Conservation (phyloP, 2,113 vertebrate species). For the Delphinapterus leucas region DNA sequence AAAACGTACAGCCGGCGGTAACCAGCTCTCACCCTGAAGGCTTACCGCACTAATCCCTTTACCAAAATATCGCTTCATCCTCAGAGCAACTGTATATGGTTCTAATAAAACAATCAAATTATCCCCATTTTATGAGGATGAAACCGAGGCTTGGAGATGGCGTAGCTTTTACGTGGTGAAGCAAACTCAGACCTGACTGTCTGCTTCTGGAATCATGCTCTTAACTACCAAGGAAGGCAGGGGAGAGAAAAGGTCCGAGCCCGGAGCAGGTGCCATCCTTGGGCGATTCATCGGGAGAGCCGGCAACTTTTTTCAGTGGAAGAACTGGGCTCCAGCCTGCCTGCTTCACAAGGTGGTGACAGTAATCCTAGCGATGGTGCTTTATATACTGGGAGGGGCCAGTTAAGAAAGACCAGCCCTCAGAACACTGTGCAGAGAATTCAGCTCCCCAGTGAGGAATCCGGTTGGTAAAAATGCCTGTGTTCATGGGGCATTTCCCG, state of each 20-base stretch:
- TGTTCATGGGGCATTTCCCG: background rate
- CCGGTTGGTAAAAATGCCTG: background rate
- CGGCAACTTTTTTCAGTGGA: background rate
- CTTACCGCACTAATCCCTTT: background rate
- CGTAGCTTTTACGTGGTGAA: rapidly evolving
- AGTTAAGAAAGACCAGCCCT: background rate
- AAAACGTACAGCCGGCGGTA: rapidly evolving
- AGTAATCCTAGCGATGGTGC: background rate
- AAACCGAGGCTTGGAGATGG: background rate
- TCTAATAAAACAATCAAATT: background rate
- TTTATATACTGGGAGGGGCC: background rate
- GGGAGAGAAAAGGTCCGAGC: background rate
- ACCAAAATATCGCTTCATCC: background rate
- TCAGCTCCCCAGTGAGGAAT: background rate
- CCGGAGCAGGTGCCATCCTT: background rate
- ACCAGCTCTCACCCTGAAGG: background rate
- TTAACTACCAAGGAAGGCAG: background rate
- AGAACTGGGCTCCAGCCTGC: background rate
- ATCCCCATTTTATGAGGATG: background rate
- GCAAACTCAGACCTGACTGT: background rate
- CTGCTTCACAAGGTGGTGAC: background rate
- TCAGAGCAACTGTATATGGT: rapidly evolving
- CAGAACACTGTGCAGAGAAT: background rate
- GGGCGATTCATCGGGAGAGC: background rate
- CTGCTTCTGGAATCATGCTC: background rate